These are phyloP conservation scores for Pachyramphus minor DNA, from an alignment of 2,113 vertebrate species.

Conservation along the genomic window DNA sequence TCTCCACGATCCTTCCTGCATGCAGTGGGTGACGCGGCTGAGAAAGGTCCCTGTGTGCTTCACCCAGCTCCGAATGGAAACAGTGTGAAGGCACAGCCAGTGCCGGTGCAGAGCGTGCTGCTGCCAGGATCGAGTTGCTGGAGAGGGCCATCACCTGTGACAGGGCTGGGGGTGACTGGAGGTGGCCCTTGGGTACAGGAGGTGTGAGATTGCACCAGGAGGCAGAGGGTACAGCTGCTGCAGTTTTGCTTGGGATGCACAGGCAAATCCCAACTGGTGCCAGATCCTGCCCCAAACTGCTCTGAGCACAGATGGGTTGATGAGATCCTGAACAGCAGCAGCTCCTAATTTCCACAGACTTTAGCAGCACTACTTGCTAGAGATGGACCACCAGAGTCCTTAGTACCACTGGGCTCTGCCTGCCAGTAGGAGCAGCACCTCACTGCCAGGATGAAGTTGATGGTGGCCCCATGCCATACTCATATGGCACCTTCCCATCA, in stretches of 20 bases:
- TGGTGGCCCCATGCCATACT: not conserved
- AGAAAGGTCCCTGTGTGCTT: not conserved
- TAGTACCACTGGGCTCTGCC: not conserved
- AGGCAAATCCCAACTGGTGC: rapidly evolving
- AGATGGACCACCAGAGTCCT: not conserved
- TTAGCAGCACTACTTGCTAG: not conserved
- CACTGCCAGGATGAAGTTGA: not conserved
- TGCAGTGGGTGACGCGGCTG: not conserved
- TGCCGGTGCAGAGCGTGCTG: not conserved
- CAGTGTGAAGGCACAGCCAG: not conserved
- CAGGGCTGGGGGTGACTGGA: not conserved
- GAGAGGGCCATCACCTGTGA: rapidly evolving
- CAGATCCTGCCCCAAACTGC: not conserved
- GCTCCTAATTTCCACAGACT: not conserved
- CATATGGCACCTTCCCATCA: not conserved
- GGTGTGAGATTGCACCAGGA: not conserved
- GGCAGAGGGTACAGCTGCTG: not conserved
- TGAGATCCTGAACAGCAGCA: not conserved
- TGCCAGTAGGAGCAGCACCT: rapidly evolving
- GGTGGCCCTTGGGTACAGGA: not conserved
- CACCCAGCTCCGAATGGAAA: not conserved
- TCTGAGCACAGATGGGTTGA: rapidly evolving
- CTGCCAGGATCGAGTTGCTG: not conserved
- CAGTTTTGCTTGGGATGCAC: not conserved
- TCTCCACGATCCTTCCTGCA: not conserved